These are phyloP conservation scores for Leucozona laternaria DNA, from an alignment of 2,888 invertebrate species.

Conservation along the genomic window DNA sequence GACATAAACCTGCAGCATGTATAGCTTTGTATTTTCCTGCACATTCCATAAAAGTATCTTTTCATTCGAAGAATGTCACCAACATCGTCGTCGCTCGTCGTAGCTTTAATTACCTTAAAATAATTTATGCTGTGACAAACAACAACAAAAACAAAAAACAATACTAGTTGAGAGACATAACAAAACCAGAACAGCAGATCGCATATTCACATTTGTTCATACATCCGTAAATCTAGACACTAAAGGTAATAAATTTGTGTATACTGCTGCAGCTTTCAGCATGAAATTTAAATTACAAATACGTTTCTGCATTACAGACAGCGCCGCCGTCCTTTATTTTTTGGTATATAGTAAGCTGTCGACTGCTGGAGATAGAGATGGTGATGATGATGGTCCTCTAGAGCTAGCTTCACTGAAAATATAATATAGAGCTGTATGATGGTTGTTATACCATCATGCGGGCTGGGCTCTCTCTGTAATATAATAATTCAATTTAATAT, in stretches of 20 bases:
- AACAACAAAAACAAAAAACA: conserved; percentile 3
- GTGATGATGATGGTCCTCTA: conserved; percentile 35
- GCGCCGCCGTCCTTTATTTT: conserved; percentile 46
- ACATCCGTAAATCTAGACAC: conserved; percentile 64
- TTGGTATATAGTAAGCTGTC: conserved; percentile 52
- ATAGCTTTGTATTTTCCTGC: background rate
- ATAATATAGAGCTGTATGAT: conserved; percentile 21
- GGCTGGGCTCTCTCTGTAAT: conserved; percentile 62
- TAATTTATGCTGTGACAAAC: conserved; percentile 63
- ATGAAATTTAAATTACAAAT: conserved; percentile 74
- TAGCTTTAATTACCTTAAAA: conserved; percentile 37
- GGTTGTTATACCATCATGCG: conserved; percentile 44
- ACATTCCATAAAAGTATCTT: background rate
- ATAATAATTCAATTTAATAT: conserved; percentile 73
- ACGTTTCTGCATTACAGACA: conserved; percentile 56
- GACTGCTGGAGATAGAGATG: conserved; percentile 28
- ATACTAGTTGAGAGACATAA: background rate
- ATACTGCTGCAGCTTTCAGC: conserved; percentile 69
- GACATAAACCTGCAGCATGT: no score
- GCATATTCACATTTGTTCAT: conserved; percentile 58
- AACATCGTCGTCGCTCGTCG: background rate
- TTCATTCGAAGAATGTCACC: background rate
- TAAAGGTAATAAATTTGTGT: conserved; percentile 65
- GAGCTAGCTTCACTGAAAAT: background rate
- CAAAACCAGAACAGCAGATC: conserved; percentile 46